Evolutionary conservation across 1,140 invertebrate species (phyloP), one percentile per base, ranked within the genome.

Genomic region (Drosophila mojavensis): DNA sequence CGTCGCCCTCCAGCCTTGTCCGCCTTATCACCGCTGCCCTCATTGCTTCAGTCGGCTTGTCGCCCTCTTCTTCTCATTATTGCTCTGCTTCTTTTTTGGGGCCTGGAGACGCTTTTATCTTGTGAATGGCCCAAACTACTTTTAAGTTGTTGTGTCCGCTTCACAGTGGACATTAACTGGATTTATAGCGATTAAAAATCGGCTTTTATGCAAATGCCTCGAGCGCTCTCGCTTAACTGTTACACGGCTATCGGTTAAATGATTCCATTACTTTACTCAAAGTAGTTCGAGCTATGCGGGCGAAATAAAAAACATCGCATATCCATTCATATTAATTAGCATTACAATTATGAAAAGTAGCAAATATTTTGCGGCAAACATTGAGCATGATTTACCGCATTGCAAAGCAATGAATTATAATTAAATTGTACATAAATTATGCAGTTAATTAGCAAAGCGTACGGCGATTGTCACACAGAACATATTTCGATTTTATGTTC

Each of bases 21-120:
- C 51, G 51, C 81, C 82, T 85, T 86, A 86, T 88, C 82, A 79
- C 79, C 82, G 83, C 79, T 79, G 67, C 28, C 66, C 78, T 66
- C 67, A 65, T 73, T 76, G 76, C 76, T 63, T 48, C 68, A 73
- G 69, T 77, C 61, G 61, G 51, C 61, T 33, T 79, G 80, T 63
- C 60, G 72, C 76, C 76, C 66, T 69, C 65, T 26, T 3, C 76
- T 67, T 53, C 50, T 47, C 9, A 24, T 15, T 47, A 6, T 3
- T 7, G 5, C 43, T 15, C 17, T 17, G 53, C 20, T 48, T 47
- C 58, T n/a, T 41, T 68, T 30, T 47, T 17, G 47, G 7, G 58
- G 58, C 58, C 24, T 28, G 58, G 33, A 20, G 20, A 48, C 55
- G 54, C 61, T 67, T 77, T 74, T 77, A 77, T 77, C 75, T 77